Conservation (phyloP, 2,797 vertebrate genomes). For the Rhyacichthys aspro region DNA sequence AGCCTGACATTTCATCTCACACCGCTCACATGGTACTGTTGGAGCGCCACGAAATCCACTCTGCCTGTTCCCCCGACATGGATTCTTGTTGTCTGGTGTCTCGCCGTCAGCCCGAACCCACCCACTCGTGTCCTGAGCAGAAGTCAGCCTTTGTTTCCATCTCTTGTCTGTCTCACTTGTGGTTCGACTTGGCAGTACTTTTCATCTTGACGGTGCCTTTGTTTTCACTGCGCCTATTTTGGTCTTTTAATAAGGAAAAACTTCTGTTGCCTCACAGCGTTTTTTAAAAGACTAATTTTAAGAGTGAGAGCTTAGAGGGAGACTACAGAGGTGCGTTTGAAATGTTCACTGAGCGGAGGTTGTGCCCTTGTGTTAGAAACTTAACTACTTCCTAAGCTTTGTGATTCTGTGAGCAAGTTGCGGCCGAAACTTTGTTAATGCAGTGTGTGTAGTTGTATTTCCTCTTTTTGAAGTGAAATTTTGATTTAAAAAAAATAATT, state of each 20-base stretch:
- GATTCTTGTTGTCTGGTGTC: conserved; percentile 70
- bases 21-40: conserved; percentile 61
- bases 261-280: conserved; percentile 43
- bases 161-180: conserved; percentile 54
- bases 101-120: conserved; percentile 64
- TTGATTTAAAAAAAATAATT: neutral
- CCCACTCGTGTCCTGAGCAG: conserved; percentile 70
- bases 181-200: conserved; percentile 50
- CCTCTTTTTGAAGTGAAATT: neutral
- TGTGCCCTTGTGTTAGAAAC: conserved; percentile 49
- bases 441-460: conserved; percentile 21
- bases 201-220: conserved; percentile 50
- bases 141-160: conserved; percentile 68
- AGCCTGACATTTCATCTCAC: conserved; percentile 77
- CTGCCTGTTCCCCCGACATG: conserved; percentile 65
- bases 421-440: conserved; percentile 44
- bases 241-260: conserved; percentile 59
- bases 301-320: conserved; percentile 33
- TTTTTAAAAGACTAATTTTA: conserved; percentile 52
- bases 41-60: conserved; percentile 68
- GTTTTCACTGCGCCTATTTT: conserved; percentile 60
- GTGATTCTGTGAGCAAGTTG: conserved; percentile 50
- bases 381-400: conserved; percentile 58
- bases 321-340: conserved; percentile 21
- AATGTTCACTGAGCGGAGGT: conserved; percentile 39